phyloP scores from a whole-genome alignment of 2,888 invertebrate species.

The Drosophila paranaensis region DNA sequence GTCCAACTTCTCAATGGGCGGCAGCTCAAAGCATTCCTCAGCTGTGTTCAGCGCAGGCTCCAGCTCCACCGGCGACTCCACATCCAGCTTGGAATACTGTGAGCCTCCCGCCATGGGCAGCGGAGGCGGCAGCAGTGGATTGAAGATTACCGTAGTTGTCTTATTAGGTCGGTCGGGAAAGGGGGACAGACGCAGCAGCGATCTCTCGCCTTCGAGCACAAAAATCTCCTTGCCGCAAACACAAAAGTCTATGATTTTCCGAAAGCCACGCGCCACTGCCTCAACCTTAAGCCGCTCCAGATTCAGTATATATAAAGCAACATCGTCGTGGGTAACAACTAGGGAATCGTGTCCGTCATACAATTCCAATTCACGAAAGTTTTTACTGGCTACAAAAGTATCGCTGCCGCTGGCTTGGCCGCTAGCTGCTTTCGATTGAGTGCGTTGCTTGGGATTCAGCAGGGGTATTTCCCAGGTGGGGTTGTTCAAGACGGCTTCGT shows the following conservation, averaged over 20 bases:
- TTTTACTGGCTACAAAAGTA: conserved; percentile 62
- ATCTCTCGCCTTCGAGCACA: conserved; percentile 91
- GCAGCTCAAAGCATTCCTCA: conserved; percentile 91
- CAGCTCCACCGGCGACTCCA: conserved; percentile 82
- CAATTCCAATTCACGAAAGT: conserved; percentile 88
- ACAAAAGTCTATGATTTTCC: conserved; percentile 84
- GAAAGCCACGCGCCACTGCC: conserved; percentile 88
- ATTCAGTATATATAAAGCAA: conserved; percentile 90
- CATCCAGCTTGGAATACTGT: conserved; percentile 65
- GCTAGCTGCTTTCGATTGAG: conserved; percentile 11
- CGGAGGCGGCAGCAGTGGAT: conserved; percentile 83
- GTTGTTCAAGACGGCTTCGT: conserved; percentile 87
- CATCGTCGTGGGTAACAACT: conserved; percentile 90
- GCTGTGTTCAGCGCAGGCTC: conserved; percentile 86
- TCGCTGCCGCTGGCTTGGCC: conserved; percentile 12
- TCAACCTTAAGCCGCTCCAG: conserved; percentile 89
- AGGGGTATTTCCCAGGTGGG: conserved; percentile 89
- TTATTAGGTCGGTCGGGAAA: conserved; percentile 88
- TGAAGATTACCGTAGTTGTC: conserved; percentile 83
- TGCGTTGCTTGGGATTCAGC: conserved; percentile 87
- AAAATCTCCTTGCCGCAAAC: conserved; percentile 88
- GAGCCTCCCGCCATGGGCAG: conserved; percentile 73
- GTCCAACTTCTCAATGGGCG: conserved; percentile 87
- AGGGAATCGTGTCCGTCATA: conserved; percentile 88
- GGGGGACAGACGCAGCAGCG: conserved; percentile 91